A percentile compares a stretch with the other conserved stretches of the same genome.
phyloP scores from a whole-genome alignment of 1,140 invertebrate species.

The Campoletis sonorensis region DNA sequence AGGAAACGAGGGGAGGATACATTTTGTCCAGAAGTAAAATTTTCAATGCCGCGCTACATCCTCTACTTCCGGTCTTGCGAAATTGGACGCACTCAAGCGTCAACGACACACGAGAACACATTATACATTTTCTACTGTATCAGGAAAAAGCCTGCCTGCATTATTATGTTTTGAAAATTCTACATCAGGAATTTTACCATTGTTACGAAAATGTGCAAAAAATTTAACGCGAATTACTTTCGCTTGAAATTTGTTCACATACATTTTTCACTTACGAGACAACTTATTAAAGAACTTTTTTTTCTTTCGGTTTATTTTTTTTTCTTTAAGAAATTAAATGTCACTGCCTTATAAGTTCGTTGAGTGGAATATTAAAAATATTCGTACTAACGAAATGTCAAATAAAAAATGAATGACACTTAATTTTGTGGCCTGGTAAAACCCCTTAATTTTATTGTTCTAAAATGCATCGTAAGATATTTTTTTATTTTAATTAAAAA shows the following conservation, averaged over 20 bases:
- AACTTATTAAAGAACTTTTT: background rate
- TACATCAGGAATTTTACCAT: background rate
- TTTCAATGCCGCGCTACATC: background rate
- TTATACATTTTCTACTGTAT: background rate
- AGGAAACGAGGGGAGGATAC: background rate
- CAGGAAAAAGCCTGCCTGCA: background rate
- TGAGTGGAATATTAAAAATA: too few relatives aligned
- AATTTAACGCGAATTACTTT: too few relatives aligned
- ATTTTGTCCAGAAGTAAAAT: background rate
- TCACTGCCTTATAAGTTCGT: too few relatives aligned
- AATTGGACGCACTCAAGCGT: constrained; percentile 16
- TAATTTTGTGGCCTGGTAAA: too few relatives aligned
- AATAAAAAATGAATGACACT: too few relatives aligned
- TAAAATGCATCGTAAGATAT: too few relatives aligned
- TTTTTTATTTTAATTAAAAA: too few relatives aligned
- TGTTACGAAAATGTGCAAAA: too few relatives aligned
- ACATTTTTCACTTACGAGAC: background rate
- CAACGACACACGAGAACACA: constrained; percentile 9
- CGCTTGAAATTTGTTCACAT: background rate
- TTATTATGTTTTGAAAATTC: background rate
- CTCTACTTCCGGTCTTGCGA: constrained; percentile 6
- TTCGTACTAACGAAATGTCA: too few relatives aligned
- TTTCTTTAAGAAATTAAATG: too few relatives aligned
- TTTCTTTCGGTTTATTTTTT: too few relatives aligned
- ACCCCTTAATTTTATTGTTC: too few relatives aligned